Base-by-base conservation (phyloP, 2,797 vertebrate species). In the Poliocrania exsul region DNA sequence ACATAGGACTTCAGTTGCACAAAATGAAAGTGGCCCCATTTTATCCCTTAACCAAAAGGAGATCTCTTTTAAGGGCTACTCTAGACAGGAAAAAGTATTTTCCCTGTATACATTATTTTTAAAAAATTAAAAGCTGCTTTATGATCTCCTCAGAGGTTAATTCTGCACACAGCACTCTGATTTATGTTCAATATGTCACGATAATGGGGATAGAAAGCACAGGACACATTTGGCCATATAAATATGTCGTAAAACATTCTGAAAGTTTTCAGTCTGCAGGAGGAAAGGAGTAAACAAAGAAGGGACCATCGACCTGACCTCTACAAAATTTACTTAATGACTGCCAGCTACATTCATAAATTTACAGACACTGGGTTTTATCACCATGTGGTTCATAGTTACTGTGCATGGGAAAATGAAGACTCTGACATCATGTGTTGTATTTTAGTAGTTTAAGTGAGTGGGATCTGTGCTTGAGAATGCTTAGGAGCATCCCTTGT, bases 341-440 rank as follows among this genome's bases (percentile, higher is more conserved):
- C 80, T 90, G 87, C 78, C 85, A 88, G 86, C 87, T 92, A 94
- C 71, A 40, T 92, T 96, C 73, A 96, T 92, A 90, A 94, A 96
- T 96, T 90, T 91, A 53, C 62, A 88, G 64, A 77, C 89, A 33
- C 73, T 83, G 85, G 49, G 40, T 74, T 96, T 95, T 83, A 88
- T 96, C 91, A 84, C 80, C 29, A 19, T 53, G 42, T 16, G 2
- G 56, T 90, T 89, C 82, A 60, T 70, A 73, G 83, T 94, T 81
- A 62, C 62, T 60, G 56, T 24, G 56, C 26, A 81, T 77, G 87
- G 67, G 92, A 92, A 94, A 94, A 54, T 0, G 6, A 79, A 93
- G 75, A 79, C 66, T 93, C 74, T 75, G 65, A 56, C 17, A 69
- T 75, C 51, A 83, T 91, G 47, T 5, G 6, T n/a, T 74, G 65